Conservation (phyloP, 2,113 vertebrate species). For the Muscicapa adusta region DNA sequence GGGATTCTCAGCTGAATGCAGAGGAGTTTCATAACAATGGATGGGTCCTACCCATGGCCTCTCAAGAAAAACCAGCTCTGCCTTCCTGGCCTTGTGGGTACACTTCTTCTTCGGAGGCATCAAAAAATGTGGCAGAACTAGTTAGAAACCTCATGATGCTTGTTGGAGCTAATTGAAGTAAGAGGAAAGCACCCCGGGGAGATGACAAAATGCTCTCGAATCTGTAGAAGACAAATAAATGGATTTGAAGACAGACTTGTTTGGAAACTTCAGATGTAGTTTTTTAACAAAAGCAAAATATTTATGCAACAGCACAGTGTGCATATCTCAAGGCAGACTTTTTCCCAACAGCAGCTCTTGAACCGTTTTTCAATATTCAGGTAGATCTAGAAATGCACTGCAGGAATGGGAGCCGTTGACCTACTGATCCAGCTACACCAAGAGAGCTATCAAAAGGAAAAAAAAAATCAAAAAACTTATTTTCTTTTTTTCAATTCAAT, state of each 20-base stretch:
- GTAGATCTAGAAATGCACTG: background rate
- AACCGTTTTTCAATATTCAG: background rate
- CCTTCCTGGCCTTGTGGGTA: conserved; percentile 48
- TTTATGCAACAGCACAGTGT: background rate
- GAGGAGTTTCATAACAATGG: conserved; percentile 59
- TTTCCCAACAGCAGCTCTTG: background rate
- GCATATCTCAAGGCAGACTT: background rate
- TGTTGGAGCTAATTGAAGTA: background rate
- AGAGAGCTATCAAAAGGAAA: background rate
- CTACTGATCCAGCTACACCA: background rate
- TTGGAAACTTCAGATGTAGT: background rate
- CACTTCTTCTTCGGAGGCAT: conserved; percentile 86
- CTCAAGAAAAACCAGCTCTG: conserved; percentile 81
- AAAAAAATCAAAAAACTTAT: accelerated
- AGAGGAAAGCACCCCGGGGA: background rate
- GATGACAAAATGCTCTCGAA: background rate
- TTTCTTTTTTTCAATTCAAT: background rate
- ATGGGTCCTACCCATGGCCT: conserved; percentile 71
- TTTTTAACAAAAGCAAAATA: background rate
- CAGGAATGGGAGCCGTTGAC: background rate
- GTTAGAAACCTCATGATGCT: conserved; percentile 67
- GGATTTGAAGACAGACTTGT: background rate
- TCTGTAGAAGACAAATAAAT: conserved; percentile 44
- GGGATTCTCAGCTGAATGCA: conserved; percentile 68
- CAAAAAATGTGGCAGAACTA: conserved; percentile 8